Evolutionary conservation across 2,113 vertebrate genomes (phyloP), one percentile per base, ranked within the genome.

Genomic region (Phocoena sinus): DNA sequence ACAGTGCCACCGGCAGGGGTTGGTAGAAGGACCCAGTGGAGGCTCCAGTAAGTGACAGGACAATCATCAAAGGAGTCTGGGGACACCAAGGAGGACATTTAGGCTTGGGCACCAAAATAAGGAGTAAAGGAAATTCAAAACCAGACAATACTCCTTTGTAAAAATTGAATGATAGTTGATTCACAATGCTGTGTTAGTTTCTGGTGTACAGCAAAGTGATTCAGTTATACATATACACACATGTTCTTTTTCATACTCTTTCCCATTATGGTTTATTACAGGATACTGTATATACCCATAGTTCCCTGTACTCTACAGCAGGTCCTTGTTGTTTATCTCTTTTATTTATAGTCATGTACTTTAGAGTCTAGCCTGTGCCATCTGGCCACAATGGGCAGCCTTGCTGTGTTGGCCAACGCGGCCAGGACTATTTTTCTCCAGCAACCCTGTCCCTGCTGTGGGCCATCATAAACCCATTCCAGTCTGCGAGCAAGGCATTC

Each of bases 401-500:
- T 74, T 33, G 2, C 11, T 2, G 0, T 14, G 12, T 14, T 67
- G 26, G 23, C n/a, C 84, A 44, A 17, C 1, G 2, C 1, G 31
- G 17, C n/a, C 0, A 7, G 23, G 12, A n/a, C 23, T 25, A 8
- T 13, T 41, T 68, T 86, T 56, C 67, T 38, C 67, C 23, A 73
- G 31, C 65, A 85, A 2, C 26, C 3, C 7, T 26, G 36, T 31
- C 36, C 60, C 14, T 14, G 18, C 18, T 11, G 4, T 25, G 36
- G 18, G 13, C 28, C 28, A n/a, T 13, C n/a, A 21, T 6, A 77
- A 86, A 44, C 15, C 23, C 23, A 13, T 0, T 3, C 28, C 44
- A 18, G 13, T 25, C 44, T 17, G 28, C 0, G 33, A 5, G 53
- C 25, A 56, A 17, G 13, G 8, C 15, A 14, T 17, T 26, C 38